phyloP scores from a whole-genome alignment of 2,888 invertebrate species.

The Campaea margaritaria region DNA sequence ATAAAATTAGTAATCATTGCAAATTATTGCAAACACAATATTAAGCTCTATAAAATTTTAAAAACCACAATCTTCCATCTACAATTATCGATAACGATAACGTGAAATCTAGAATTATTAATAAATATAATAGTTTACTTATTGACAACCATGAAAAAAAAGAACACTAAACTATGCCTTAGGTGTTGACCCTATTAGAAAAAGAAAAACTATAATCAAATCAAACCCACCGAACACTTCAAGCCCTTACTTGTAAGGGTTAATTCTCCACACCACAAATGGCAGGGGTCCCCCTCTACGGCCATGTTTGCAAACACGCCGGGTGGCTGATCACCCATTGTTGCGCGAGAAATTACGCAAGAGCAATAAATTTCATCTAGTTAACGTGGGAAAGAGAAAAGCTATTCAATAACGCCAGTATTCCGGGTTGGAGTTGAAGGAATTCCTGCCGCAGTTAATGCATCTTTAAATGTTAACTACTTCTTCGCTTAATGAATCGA shows the following conservation, averaged over 20 bases:
- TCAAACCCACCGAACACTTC: conserved; percentile 13
- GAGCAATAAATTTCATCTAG: conserved; percentile 36
- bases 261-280: conserved; percentile 52
- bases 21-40: no score
- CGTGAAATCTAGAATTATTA: no score
- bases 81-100: no score
- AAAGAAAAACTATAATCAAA: not conserved
- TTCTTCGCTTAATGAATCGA: conserved; percentile 8
- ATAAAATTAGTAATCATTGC: no score
- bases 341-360: conserved; percentile 44
- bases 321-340: conserved; percentile 80
- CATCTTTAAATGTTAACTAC: conserved; percentile 20
- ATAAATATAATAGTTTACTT: no score
- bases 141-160: no score
- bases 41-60: no score
- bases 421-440: conserved; percentile 26
- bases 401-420: conserved; percentile 19
- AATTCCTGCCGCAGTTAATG: conserved; percentile 17
- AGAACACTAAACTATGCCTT: no score
- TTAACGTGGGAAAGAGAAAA: conserved; percentile 41
- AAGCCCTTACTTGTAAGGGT: conserved; percentile 33
- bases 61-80: no score
- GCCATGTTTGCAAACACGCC: conserved; percentile 71
- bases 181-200: no score
- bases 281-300: conserved; percentile 41